Percentiles rank a stretch among this genome's conserved stretches.
Conservation (phyloP, 2,797 vertebrate genomes). For the Chiroxiphia lanceolata region DNA sequence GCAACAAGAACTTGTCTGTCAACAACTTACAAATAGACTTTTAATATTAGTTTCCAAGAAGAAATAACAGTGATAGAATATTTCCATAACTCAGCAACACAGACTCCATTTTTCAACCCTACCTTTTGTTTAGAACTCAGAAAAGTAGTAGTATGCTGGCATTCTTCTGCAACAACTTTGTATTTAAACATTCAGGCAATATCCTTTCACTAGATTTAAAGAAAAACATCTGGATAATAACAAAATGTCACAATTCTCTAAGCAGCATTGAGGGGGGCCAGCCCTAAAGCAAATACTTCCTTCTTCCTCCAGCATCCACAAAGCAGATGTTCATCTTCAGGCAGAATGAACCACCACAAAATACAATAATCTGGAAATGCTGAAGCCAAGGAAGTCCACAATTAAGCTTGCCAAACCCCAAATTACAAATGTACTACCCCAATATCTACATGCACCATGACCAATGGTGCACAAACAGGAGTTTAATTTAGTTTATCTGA, state of each 20-base stretch:
- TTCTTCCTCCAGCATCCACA: neutral
- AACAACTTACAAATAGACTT: neutral
- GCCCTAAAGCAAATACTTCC: neutral
- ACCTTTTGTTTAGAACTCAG: neutral
- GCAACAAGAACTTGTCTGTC: neutral
- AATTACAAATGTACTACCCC: conserved; percentile 32
- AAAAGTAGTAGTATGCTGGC: neutral
- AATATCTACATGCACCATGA: neutral
- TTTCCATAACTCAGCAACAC: neutral
- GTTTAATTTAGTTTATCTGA: conserved; percentile 51
- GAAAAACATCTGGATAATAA: conserved; percentile 5
- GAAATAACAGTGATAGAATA: neutral
- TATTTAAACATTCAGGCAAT: neutral
- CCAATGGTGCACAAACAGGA: neutral
- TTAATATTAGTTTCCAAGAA: neutral
- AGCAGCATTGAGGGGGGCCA: neutral
- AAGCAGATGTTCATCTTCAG: conserved; percentile 58
- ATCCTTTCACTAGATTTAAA: neutral
- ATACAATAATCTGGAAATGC: conserved; percentile 41
- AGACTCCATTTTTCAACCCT: neutral
- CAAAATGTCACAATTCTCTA: conserved; percentile 32
- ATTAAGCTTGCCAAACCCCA: conserved; percentile 36
- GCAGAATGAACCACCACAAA: conserved; percentile 55
- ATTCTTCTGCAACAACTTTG: neutral
- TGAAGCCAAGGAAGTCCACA: conserved; percentile 35